Evolutionary conservation across 2,113 vertebrate species (phyloP), one percentile per base, ranked within the genome.

Genomic region (Turdus rufiventris): DNA sequence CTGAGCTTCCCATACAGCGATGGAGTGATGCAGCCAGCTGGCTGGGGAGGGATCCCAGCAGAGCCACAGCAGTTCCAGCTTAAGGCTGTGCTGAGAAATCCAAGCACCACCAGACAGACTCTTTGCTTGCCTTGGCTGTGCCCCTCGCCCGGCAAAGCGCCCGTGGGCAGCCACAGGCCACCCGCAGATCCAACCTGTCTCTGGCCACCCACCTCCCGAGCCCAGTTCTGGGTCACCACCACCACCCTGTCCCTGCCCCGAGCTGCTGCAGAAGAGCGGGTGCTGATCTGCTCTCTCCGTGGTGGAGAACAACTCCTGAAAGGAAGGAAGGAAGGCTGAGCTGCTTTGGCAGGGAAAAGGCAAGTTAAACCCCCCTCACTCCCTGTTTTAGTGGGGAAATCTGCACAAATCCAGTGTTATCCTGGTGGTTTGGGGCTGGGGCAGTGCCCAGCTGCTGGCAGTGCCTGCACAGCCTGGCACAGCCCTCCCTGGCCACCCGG

Each of bases 391-490:
- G 11, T 58, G 56, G 67, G 75, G 67, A 94, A 94, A 94, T 93
- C 61, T 91, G 87, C 85, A 94, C 85, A 93, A 90, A 95, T 92
- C 60, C 79, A 70, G 92, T 16, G 67, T 88, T 90, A 92, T 54
- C 50, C 72, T 78, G 83, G 91, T 5, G 42, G 63, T 92, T 78
- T 57, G 53, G 82, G 88, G 50, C 45, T 90, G 78, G 81, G 82
- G 78, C 82, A 70, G 54, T 82, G 58, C 74, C 72, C 62, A 58
- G 94, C 56, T 79, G 75, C 91, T 95, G 96, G 85, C 94, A 93
- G 83, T 82, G 77, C 77, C 78, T 6, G 18, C 74, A n/a, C 73
- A 50, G 93, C 62, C 90, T 94, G 92, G 94, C 94, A 95, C 94
- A 63, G 85, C 67, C 54, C 45, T 73, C 58, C 42, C 56, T 40